These are phyloP conservation scores for Psylliodes chrysocephalus DNA, from an alignment of 2,888 invertebrate genomes.

Conservation along the genomic window DNA sequence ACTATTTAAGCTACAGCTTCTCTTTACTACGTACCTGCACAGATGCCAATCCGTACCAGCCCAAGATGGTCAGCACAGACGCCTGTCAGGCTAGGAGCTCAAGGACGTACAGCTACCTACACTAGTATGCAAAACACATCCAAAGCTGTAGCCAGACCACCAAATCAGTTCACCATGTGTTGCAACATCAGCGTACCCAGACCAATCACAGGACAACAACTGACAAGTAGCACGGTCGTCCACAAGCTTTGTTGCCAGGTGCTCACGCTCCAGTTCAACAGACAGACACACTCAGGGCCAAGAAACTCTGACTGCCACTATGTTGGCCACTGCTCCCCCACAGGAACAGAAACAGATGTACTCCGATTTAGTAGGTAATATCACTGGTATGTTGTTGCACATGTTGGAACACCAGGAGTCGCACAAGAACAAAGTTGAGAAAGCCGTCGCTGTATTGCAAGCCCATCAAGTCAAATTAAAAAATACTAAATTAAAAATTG, in stretches of 20 bases:
- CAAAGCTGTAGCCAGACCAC: constrained; percentile 60
- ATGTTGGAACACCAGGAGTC: constrained; percentile 97
- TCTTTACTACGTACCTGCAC: constrained; percentile 91
- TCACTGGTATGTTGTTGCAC: constrained; percentile 97
- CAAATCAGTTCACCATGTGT: constrained; percentile 71
- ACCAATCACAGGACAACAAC: constrained; percentile 89
- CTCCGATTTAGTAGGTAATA: constrained; percentile 83
- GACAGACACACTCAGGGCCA: constrained; percentile 91
- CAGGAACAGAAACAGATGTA: constrained; percentile 99
- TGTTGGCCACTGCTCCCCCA: constrained; percentile 94
- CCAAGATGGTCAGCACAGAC: constrained; percentile 91
- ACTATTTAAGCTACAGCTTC: constrained; percentile 87
- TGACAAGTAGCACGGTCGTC: constrained; percentile 71
- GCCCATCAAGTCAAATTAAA: constrained; percentile 97
- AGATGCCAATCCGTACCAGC: constrained; percentile 89
- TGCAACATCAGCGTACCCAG: constrained; percentile 81
- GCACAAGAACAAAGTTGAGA: constrained; percentile 96
- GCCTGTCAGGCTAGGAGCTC: constrained; percentile 78
- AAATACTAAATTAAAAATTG: too few relatives aligned
- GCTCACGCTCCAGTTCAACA: constrained; percentile 75
- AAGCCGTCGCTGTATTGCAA: constrained; percentile 97
- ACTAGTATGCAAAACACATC: constrained; percentile 71
- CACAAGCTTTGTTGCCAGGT: constrained; percentile 63
- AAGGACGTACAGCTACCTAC: constrained; percentile 71
- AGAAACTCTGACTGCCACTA: constrained; percentile 96